Evolutionary conservation across 1,140 invertebrate genomes (phyloP), one percentile per base, ranked within the genome.

Genomic region (Danaus melanippus): DNA sequence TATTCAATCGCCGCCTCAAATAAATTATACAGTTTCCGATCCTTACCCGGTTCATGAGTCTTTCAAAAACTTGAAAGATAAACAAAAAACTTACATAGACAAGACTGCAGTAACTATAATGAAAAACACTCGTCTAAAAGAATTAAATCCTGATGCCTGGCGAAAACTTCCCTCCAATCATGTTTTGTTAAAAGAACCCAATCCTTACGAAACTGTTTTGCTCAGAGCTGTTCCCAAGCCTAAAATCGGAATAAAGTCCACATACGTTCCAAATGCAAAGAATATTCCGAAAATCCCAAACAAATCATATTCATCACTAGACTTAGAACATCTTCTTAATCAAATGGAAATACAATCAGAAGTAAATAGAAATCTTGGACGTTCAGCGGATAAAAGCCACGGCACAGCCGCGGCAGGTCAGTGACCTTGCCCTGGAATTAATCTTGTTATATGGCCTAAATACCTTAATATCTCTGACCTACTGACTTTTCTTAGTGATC

Each of bases 311-410:
- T 76, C 79, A 21, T 58, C 79, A 15, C 69, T 80, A 62, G 75
- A 81, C 53, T 60, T 83, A 57, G 83, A 86, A 53, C 71, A 78
- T 64, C 60, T 86, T 50, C 62, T 86, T 42, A 78, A 70, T 50
- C 76, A 84, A 55, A 76, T 84, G 81, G 80, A 86, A 67, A 66
- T 82, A 55, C 73, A 83, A 54, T 76, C 79, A 15, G 83, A 84
- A 65, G 78, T 79, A 21, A 84, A 80, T 72, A 79, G 73, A 68
- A 82, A 86, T 62, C 71, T 82, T 55, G 83, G 74, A 79, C 67
- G 81, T 54, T 84, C 83, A 42, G 79, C 78, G 59, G 77, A 80
- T 62, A 82, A 77, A 71, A 67, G 54, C 50, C 63, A 60, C 58
- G 60, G 73, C 61, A 69, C 60, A 41, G 47, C 54, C 45, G 57